These are phyloP conservation scores for Nesogale talazaci DNA, from an alignment of 2,113 vertebrate species.

Conservation along the genomic window DNA sequence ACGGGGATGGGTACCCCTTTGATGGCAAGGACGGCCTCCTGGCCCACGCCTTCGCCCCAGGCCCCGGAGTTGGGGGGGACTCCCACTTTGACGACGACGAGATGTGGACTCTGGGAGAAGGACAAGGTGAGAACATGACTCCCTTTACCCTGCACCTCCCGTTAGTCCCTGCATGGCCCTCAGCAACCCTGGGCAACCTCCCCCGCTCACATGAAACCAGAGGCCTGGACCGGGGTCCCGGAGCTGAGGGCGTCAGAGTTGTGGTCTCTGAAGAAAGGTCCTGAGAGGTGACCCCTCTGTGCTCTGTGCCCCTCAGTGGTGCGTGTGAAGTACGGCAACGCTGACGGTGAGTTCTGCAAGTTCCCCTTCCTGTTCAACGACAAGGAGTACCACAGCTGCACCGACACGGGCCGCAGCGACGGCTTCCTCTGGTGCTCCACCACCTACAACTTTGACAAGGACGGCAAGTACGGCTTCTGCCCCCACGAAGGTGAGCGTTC, in stretches of 20 bases:
- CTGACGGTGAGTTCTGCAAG: constrained; percentile 97
- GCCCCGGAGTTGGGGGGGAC: constrained; percentile 95
- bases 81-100: constrained; percentile 99
- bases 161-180: background rate
- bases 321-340: constrained; percentile 96
- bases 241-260: background rate
- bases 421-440: constrained; percentile 99
- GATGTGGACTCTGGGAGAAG: constrained; percentile 98
- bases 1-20: constrained; percentile 98
- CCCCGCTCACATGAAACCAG: background rate
- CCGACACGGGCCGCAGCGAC: constrained; percentile 92
- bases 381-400: constrained; percentile 96
- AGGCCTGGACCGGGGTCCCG: background rate
- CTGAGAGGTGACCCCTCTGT: background rate
- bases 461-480: constrained; percentile 98
- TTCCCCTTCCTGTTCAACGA: constrained; percentile 97
- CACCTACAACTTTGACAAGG: constrained; percentile 94
- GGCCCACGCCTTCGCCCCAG: constrained; percentile 97
- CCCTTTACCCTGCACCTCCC: rapidly evolving
- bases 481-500: constrained; percentile 95
- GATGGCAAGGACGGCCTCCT: constrained; percentile 98
- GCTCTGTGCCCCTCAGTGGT: constrained; percentile 88
- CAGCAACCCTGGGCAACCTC: background rate
- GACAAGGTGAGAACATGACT: constrained; percentile 90
- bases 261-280: background rate